phyloP scores from a whole-genome alignment of 1,140 invertebrate genomes.

The Euborellia annulipes region DNA sequence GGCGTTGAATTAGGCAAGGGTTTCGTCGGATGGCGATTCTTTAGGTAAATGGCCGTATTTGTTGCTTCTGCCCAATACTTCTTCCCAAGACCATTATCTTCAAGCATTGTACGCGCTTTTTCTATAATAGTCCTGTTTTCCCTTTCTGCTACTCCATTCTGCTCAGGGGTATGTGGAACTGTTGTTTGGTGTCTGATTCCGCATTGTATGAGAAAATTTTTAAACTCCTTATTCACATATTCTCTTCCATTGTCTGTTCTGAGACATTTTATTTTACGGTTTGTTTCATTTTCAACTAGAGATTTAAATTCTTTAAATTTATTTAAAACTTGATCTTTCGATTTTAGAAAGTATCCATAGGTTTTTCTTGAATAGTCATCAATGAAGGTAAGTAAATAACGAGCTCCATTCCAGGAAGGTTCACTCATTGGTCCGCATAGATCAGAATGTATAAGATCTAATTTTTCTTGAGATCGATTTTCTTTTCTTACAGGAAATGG shows the following conservation, averaged over 20 bases:
- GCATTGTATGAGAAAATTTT: conserved; percentile 12
- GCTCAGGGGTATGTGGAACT: conserved; percentile 13
- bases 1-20: not conserved
- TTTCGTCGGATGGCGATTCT: not conserved
- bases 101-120: conserved; percentile 1
- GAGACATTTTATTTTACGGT: conserved; percentile 13
- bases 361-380: conserved; percentile 28
- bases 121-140: conserved; percentile 9
- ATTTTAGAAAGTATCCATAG: conserved; percentile 25
- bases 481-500: conserved; percentile 14
- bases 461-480: conserved; percentile 8
- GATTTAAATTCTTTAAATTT: conserved; percentile 6
- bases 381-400: conserved; percentile 28
- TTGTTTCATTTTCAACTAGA: conserved; percentile 13
- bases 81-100: conserved; percentile 12
- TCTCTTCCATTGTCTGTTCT: conserved; percentile 19
- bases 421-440: conserved; percentile 28
- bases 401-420: conserved; percentile 20
- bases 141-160: conserved; percentile 12
- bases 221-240: conserved; percentile 13
- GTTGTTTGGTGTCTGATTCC: conserved; percentile 20
- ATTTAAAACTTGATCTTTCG: conserved; percentile 21
- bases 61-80: conserved; percentile 1
- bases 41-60: conserved; percentile 5
- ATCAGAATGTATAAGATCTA: conserved; percentile 26